Base-by-base conservation (phyloP, 2,888 invertebrate species). In the Acronicta psi region DNA sequence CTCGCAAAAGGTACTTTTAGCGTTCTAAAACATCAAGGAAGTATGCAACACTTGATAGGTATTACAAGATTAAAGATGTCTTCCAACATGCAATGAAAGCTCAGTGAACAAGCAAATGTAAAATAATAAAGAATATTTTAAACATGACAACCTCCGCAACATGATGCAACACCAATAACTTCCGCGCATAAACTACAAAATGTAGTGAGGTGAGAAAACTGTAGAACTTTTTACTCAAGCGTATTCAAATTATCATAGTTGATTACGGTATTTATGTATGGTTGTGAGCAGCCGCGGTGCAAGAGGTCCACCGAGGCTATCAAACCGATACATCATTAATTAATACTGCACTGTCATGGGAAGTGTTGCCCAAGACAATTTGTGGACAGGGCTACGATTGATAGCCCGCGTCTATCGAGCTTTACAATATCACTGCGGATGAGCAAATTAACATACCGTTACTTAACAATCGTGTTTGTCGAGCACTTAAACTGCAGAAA, bases 291-390 rank as follows among this genome's bases (percentile, higher is more conserved):
- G 59, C 59, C 40, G 46, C 46, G 47, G 34, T 41, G 31, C 45
- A 34, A 69, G 75, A 71, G 72, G 64, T 78, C 74, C 68, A 77
- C 60, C 71, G 79, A 69, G 72, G 69, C 77, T 82, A 76, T 77
- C 77, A 61, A 69, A 70, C 59, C 82, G 68, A 86, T 87, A 79
- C 81, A 85, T 86, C 85, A 85, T 84, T 83, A 81, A 86, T 85
- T 82, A 83, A 84, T 83, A 86, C 82, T 77, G 79, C 79, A 82
- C 83, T 86, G 84, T 86, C 86, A 86, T 75, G 83, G 77, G 77
- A 82, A 82, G 84, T 79, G 85, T 86, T 83, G 77, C 78, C 64
- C 73, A 79, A 85, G 82, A 82, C 83, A 82, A 77, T 78, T 77
- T 79, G 76, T 81, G 61, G 56, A 61, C 64, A 59, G 53, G 46